Evolutionary conservation across 2,797 vertebrate species (phyloP).

Genomic region (Leptodactylus fallax): DNA sequence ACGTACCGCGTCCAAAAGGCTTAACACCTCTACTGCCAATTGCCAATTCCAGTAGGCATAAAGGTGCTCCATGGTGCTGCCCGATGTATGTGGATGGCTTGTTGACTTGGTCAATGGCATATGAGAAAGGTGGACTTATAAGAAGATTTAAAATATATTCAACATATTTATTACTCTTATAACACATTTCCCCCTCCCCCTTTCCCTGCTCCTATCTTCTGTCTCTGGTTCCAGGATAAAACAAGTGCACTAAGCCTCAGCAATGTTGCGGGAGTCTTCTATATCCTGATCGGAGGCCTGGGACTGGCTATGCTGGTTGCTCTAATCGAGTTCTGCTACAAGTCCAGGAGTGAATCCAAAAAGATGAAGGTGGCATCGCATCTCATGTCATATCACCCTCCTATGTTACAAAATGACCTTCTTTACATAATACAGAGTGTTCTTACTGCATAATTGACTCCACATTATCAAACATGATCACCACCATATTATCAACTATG

Average conservation of each 20-base stretch:
- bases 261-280: conserved; percentile 98
- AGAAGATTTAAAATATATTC: not conserved
- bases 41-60: conserved; percentile 8
- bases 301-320: conserved; percentile 99
- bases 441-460: not conserved
- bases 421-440: conserved; percentile 32
- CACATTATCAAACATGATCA: not conserved
- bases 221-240: conserved; percentile 86
- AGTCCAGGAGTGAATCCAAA: conserved; percentile 96
- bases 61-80: conserved; percentile 7
- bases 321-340: conserved; percentile 99
- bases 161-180: conserved; percentile 26
- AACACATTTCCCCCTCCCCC: conserved; percentile 72
- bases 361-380: conserved; percentile 95
- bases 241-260: conserved; percentile 97
- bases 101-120: conserved; percentile 23
- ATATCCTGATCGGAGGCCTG: conserved; percentile 98
- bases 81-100: conserved; percentile 27
- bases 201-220: conserved; percentile 67
- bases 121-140: not conserved
- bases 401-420: not conserved
- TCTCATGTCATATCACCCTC: conserved; percentile 80
- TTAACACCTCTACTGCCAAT: conserved; percentile 32
- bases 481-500: not conserved
- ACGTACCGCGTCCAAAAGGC: conserved; percentile 46